Conservation (phyloP, 1,140 invertebrate genomes). For the Temnothorax curvispinosus region DNA sequence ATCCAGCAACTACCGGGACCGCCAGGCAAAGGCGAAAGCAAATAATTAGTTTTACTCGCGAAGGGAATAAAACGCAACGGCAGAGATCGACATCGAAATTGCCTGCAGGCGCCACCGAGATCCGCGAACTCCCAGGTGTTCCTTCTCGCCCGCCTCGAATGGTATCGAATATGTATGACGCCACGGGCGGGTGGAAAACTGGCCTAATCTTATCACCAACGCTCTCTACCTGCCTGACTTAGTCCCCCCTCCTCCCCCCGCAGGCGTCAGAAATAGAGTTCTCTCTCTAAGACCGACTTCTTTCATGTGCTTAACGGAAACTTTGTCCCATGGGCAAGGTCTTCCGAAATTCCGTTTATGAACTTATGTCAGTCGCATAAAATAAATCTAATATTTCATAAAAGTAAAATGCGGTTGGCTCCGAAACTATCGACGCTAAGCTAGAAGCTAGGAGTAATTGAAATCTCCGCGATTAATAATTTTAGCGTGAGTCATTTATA, state of each 20-base stretch:
- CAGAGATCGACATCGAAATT: slow-evolving; percentile 61
- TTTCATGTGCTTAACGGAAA: slow-evolving; percentile 44
- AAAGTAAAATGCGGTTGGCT: neutral
- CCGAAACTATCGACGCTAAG: neutral
- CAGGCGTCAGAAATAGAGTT: slow-evolving; percentile 60
- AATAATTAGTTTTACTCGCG: slow-evolving; percentile 59
- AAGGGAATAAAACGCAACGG: slow-evolving; percentile 54
- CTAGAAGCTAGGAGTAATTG: neutral
- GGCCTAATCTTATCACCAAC: slow-evolving; percentile 69
- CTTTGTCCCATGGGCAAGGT: slow-evolving; percentile 35
- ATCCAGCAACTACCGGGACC: neutral
- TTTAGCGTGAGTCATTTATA: neutral
- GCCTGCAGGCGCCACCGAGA: slow-evolving; percentile 31
- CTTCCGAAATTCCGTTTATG: slow-evolving; percentile 57
- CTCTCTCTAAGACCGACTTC: slow-evolving; percentile 27
- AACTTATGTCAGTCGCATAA: slow-evolving; percentile 7
- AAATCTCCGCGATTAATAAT: neutral
- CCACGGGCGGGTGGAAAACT: slow-evolving; percentile 55
- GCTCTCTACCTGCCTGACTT: slow-evolving; percentile 38
- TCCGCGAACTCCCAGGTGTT: slow-evolving; percentile 68
- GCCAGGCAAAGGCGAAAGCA: neutral
- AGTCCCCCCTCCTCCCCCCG: neutral
- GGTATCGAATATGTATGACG: slow-evolving; percentile 73
- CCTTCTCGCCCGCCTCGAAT: slow-evolving; percentile 33
- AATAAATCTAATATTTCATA: slow-evolving; percentile 1